Conservation (phyloP, 2,797 vertebrate species). For the Fistularia tabacaria region DNA sequence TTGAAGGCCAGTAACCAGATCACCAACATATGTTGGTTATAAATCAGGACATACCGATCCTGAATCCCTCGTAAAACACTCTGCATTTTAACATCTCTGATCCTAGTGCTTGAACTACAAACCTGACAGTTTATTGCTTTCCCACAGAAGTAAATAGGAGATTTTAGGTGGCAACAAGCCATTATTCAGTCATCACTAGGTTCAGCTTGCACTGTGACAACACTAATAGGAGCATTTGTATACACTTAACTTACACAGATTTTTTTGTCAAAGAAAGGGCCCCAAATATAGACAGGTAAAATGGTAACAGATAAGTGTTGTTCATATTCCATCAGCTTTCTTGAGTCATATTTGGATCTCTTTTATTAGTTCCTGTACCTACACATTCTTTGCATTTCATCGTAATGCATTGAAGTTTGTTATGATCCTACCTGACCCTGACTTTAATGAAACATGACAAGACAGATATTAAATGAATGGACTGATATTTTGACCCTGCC, state of each 20-base stretch:
- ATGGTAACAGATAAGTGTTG: conserved; percentile 1
- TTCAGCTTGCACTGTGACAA: conserved; percentile 32
- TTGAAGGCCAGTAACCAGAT: conserved; percentile 48
- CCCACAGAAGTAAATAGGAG: conserved; percentile 34
- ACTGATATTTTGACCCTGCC: conserved; percentile 55
- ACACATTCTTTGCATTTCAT: not conserved
- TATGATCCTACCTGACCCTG: no score
- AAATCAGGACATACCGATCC: no score
- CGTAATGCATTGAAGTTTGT: no score
- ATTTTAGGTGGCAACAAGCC: conserved; percentile 30
- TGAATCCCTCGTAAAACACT: conserved; percentile 14
- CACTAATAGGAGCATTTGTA: conserved; percentile 23
- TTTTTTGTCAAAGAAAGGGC: conserved; percentile 21
- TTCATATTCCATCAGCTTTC: conserved; percentile 15
- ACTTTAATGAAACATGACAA: conserved; percentile 42
- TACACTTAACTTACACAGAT: not conserved
- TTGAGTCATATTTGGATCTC: no score
- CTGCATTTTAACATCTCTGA: conserved; percentile 15
- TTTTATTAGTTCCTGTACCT: conserved; percentile 14
- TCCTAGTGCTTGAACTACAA: not conserved
- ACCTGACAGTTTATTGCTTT: conserved; percentile 23
- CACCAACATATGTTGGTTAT: no score
- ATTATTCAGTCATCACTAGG: conserved; percentile 38
- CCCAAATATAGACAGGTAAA: conserved; percentile 4
- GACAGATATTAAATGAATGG: conserved; percentile 46